Conservation (phyloP, 2,797 vertebrate genomes). For the Lepilemur septentrionalis region DNA sequence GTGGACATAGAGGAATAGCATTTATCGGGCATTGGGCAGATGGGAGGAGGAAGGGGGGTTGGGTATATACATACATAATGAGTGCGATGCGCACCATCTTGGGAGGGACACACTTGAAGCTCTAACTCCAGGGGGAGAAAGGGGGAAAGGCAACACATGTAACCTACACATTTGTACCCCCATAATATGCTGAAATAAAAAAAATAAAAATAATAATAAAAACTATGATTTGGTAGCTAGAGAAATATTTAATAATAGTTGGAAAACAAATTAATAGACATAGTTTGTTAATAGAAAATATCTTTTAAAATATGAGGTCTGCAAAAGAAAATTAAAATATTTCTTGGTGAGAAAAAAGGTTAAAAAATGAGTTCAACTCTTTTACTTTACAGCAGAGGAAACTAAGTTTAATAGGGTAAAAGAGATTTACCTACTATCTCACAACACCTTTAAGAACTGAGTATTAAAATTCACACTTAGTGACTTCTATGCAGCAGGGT, state of each 20-base stretch:
- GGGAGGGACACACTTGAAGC: no score
- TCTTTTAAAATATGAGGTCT: neutral
- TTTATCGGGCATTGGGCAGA: no score
- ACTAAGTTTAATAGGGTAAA: neutral
- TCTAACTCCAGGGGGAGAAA: no score
- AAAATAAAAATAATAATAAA: neutral
- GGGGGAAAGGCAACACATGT: no score
- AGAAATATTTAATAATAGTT: neutral
- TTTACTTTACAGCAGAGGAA: neutral
- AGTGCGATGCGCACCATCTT: no score
- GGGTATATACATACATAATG: no score
- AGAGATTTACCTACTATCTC: neutral
- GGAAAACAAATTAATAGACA: neutral
- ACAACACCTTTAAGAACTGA: neutral
- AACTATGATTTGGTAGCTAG: neutral
- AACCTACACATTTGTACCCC: no score
- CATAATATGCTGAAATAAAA: no score
- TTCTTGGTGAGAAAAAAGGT: neutral
- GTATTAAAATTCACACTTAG: neutral
- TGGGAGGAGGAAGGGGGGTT: no score
- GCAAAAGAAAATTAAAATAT: neutral
- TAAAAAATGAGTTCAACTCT: neutral
- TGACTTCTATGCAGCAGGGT: neutral
- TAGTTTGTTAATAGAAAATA: neutral
- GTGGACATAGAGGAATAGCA: no score